A percentile compares a stretch with the other conserved stretches of the same genome.
phyloP scores from a whole-genome alignment of 2,113 vertebrate species.

The Carassius gibelio region DNA sequence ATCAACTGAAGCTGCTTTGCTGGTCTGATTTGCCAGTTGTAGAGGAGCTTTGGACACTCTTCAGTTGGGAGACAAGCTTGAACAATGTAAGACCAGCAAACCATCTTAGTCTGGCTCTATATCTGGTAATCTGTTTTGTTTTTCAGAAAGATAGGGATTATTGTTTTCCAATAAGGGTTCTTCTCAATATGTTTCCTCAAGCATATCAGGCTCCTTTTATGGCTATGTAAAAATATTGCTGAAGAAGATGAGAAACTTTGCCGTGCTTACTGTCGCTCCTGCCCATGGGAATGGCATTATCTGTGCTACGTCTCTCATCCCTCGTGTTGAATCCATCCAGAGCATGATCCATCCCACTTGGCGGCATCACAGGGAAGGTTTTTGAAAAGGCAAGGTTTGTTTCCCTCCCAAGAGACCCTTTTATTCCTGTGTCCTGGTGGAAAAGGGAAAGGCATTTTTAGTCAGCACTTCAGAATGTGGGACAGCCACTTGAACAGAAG shows the following conservation, averaged over 20 bases:
- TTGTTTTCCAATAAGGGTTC: too few species aligned
- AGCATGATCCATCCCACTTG: slow-evolving; percentile 68
- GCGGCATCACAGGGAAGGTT: slow-evolving; percentile 69
- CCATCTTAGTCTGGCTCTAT: too few species aligned
- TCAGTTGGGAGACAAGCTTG: neutral
- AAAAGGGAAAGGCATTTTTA: slow-evolving; percentile 10
- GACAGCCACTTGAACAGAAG: slow-evolving; percentile 29
- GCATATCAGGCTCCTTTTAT: neutral
- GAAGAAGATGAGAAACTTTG: neutral
- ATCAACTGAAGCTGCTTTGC: neutral
- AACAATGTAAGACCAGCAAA: neutral
- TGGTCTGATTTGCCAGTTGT: neutral
- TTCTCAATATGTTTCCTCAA: neutral
- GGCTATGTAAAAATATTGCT: neutral
- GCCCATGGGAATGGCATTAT: slow-evolving; percentile 78
- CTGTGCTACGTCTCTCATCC: slow-evolving; percentile 64
- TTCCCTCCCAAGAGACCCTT: slow-evolving; percentile 53
- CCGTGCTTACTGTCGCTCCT: slow-evolving; percentile 83
- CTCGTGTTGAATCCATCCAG: slow-evolving; percentile 70
- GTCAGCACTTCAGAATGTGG: neutral
- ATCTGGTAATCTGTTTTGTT: too few species aligned
- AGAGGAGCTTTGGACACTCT: neutral
- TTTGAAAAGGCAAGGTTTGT: slow-evolving; percentile 61
- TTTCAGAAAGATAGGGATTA: too few species aligned
- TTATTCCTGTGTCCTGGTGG: slow-evolving; percentile 68